A percentile compares a stretch with the other conserved stretches of the same genome.
Conservation (phyloP, 2,888 invertebrate genomes). For the Acanthococcus lagerstroemiae region DNA sequence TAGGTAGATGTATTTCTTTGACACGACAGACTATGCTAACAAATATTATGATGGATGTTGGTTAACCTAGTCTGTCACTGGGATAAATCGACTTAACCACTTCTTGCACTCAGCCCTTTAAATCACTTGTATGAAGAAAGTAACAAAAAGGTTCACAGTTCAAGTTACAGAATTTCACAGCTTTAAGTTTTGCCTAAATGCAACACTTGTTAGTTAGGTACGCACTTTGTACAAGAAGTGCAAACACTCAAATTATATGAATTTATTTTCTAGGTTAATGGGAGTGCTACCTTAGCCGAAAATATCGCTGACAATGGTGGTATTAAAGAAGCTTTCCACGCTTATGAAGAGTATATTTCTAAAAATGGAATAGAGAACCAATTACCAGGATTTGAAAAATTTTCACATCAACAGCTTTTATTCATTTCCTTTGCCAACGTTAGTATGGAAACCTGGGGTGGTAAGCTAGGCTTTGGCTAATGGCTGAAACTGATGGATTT, state of each 20-base stretch:
- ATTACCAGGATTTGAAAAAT: constrained; percentile 57
- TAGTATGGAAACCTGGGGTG: constrained; percentile 40
- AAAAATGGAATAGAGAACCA: constrained; percentile 45
- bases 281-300: constrained; percentile 68
- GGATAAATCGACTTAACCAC: too few species aligned
- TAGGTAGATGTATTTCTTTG: too few species aligned
- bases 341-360: constrained; percentile 47
- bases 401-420: constrained; percentile 63
- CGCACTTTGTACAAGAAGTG: neutral
- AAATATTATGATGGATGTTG: too few species aligned
- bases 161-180: too few species aligned
- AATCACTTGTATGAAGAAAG: too few species aligned
- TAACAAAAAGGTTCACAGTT: too few species aligned
- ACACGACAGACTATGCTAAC: too few species aligned
- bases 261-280: constrained; percentile 59
- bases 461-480: neutral
- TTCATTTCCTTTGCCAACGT: constrained; percentile 71
- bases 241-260: too few species aligned
- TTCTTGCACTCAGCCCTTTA: too few species aligned
- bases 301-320: constrained; percentile 88
- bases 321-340: constrained; percentile 63
- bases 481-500: neutral
- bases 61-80: too few species aligned
- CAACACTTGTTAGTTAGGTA: too few species aligned
- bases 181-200: too few species aligned